These are phyloP conservation scores for Leptinotarsa defecta DNA, from an alignment of 1,140 invertebrate genomes.

Conservation along the genomic window DNA sequence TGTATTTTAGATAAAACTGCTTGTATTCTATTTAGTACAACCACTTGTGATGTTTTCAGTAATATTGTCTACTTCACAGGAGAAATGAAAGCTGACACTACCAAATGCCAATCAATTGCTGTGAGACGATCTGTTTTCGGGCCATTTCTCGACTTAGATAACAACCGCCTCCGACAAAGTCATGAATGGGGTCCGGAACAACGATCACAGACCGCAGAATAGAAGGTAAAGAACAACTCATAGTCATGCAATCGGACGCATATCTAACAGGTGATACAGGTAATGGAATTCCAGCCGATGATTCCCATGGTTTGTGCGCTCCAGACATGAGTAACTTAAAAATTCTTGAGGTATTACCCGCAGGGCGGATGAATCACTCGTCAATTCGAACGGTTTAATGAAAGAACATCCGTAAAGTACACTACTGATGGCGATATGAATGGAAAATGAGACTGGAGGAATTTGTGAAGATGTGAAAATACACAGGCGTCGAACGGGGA, in stretches of 20 bases:
- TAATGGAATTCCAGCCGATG: not conserved
- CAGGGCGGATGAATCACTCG: not conserved
- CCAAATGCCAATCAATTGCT: too few relatives aligned
- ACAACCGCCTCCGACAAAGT: too few relatives aligned
- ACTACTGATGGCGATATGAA: not conserved
- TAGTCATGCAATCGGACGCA: not conserved
- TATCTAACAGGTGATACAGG: not conserved
- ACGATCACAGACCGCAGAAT: not conserved
- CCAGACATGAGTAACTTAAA: not conserved
- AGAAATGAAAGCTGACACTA: too few relatives aligned
- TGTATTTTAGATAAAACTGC: too few relatives aligned
- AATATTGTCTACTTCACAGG: too few relatives aligned
- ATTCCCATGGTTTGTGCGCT: not conserved
- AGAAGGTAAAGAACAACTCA: not conserved
- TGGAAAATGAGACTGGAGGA: not conserved
- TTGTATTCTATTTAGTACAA: too few relatives aligned
- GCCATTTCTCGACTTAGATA: too few relatives aligned
- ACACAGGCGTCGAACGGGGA: too few relatives aligned
- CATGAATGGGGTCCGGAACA: not conserved
- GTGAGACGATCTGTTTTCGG: too few relatives aligned
- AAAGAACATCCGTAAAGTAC: not conserved
- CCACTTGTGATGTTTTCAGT: too few relatives aligned
- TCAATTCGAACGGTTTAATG: not conserved
- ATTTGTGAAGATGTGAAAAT: not conserved
- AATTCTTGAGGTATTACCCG: not conserved